phyloP scores from a whole-genome alignment of 1,140 invertebrate genomes.

The Rhysida immarginata region DNA sequence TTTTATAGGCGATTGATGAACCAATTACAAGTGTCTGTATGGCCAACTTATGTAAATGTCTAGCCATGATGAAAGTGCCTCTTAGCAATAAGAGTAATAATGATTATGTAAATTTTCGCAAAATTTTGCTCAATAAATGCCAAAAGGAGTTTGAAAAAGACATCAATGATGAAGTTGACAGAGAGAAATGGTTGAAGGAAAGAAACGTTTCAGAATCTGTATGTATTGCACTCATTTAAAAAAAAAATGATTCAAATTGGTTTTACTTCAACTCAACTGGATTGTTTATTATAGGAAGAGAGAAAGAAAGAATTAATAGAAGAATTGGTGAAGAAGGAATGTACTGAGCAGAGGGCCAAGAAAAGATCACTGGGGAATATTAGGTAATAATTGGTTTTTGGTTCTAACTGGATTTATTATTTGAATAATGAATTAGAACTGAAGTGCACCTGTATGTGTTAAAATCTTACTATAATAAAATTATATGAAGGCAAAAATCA shows the following conservation, averaged over 20 bases:
- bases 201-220: slow-evolving; percentile 37
- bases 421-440: no score
- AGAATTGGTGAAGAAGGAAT: slow-evolving; percentile 49
- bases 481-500: no score
- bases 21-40: slow-evolving; percentile 81
- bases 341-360: slow-evolving; percentile 55
- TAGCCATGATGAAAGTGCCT: slow-evolving; percentile 22
- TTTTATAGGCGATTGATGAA: slow-evolving; percentile 64
- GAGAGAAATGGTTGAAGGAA: slow-evolving; percentile 41
- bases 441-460: no score
- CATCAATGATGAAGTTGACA: slow-evolving; percentile 37
- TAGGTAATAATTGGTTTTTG: no score
- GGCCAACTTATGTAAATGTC: slow-evolving; percentile 50
- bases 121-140: slow-evolving; percentile 63
- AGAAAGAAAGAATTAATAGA: slow-evolving; percentile 56
- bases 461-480: no score
- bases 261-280: neutral
- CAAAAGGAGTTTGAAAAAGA: slow-evolving; percentile 76
- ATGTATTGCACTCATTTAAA: slow-evolving; percentile 11
- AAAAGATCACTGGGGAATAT: slow-evolving; percentile 74
- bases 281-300: slow-evolving; percentile 32
- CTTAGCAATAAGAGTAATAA: slow-evolving; percentile 14
- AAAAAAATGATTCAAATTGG: neutral
- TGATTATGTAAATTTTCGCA: slow-evolving; percentile 53
- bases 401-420: no score